Evolutionary conservation across 30 jellyfish, hydroid and myxozoan species (phyloP), one percentile per base, ranked within the genome.

Genomic region (Aurelia aurita): DNA sequence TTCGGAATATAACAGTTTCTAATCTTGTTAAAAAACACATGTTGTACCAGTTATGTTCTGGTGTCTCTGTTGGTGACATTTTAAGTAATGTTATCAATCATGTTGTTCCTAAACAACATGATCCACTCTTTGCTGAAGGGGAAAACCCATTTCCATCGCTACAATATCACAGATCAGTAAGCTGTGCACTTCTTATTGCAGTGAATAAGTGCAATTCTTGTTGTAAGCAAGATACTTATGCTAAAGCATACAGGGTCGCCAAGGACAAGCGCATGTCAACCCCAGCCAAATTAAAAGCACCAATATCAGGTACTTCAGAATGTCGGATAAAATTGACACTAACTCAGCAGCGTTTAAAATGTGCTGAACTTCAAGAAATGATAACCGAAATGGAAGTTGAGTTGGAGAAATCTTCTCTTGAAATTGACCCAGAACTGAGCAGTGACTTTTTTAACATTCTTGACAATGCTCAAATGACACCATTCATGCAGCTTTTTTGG

Each of bases 401-500:
- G n/a, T n/a, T n/a, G n/a, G n/a, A n/a, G n/a, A n/a, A n/a, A n/a
- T n/a, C n/a, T n/a, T n/a, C n/a, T n/a, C n/a, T n/a, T n/a, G n/a
- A n/a, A n/a, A n/a, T n/a, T n/a, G n/a, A n/a, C n/a, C n/a, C n/a
- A n/a, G n/a, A n/a, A n/a, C 62, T 76, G 21, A 46, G 28, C 66
- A 34, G 46, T 53, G 88, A 53, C 29, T 25, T 78, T 16, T 18
- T 45, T 34, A 58, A n/a, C n/a, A n/a, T n/a, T n/a, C 46, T 80
- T 65, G 57, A 39, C 26, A 39, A 80, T 32, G 87, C 47, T 5
- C 23, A 78, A 28, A 58, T 63, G 62, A 80, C 91, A 63, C 89
- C 89, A 59, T 78, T 78, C 43, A 78, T 60, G 89, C 61, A 59
- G 39, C 22, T 59, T 6, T 78, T 63, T 78, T 78, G 89, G 71